phyloP scores from a whole-genome alignment of 1,140 invertebrate species.

The Heliconius himera region DNA sequence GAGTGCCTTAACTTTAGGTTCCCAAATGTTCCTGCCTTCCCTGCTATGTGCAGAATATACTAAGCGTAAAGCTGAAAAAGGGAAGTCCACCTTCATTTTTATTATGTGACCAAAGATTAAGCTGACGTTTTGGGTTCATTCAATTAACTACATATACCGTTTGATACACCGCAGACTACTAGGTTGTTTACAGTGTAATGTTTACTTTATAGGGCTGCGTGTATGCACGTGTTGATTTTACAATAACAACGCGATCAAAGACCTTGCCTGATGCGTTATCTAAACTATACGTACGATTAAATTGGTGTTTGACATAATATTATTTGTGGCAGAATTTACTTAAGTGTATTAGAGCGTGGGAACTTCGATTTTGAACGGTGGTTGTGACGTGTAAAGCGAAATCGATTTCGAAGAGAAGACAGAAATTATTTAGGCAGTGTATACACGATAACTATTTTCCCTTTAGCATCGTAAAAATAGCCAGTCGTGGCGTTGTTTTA shows the following conservation, averaged over 20 bases:
- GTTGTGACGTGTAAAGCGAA: background rate
- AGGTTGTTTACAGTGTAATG: slow-evolving; percentile 52
- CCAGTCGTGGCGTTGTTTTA: too few species aligned
- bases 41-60: too few species aligned
- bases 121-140: slow-evolving; percentile 28
- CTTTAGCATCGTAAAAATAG: too few species aligned
- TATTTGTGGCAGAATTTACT: slow-evolving; percentile 29
- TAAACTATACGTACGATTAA: slow-evolving; percentile 50
- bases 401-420: background rate
- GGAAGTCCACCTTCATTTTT: background rate
- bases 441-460: too few species aligned
- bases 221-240: slow-evolving; percentile 60
- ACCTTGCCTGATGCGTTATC: slow-evolving; percentile 51
- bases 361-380: background rate
- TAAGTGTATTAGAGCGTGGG: background rate
- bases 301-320: slow-evolving; percentile 49
- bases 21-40: too few species aligned
- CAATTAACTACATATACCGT: slow-evolving; percentile 31
- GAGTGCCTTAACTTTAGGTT: too few species aligned
- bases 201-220: slow-evolving; percentile 49
- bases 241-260: slow-evolving; percentile 72
- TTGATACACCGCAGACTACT: slow-evolving; percentile 35
- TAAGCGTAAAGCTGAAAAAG: too few species aligned
- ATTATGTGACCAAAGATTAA: background rate
- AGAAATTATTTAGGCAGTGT: background rate